Percentiles rank a stretch among this genome's conserved stretches.
These are phyloP conservation scores for Enteromius fasciolatus DNA, from an alignment of 2,797 vertebrate species.

Conservation along the genomic window DNA sequence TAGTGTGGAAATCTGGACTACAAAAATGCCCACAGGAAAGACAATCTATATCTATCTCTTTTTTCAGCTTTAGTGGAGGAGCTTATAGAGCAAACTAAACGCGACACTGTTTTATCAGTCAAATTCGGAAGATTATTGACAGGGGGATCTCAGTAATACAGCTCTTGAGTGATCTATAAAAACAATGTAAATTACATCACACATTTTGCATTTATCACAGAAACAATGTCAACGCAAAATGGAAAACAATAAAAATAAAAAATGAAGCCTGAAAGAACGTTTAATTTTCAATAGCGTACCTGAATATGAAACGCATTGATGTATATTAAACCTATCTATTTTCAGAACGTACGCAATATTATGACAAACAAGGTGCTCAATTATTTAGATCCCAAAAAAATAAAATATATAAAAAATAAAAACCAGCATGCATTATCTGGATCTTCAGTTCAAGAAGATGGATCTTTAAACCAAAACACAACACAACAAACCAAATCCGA, in stretches of 20 bases:
- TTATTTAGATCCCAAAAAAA: slow-evolving; percentile 49
- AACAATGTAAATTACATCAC: background rate
- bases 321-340: slow-evolving; percentile 17
- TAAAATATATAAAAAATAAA: slow-evolving; percentile 63
- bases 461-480: slow-evolving; percentile 37
- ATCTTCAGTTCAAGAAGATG: slow-evolving; percentile 60
- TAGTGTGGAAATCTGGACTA: slow-evolving; percentile 8
- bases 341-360: background rate
- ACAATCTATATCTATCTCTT: background rate
- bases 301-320: background rate
- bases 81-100: background rate
- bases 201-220: slow-evolving; percentile 8
- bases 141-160: background rate
- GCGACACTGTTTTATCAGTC: background rate
- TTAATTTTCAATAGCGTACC: background rate
- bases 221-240: background rate
- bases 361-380: background rate
- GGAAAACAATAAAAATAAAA: background rate
- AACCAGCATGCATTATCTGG: slow-evolving; percentile 68
- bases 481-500: slow-evolving; percentile 15
- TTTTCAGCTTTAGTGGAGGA: background rate
- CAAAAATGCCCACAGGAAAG: background rate
- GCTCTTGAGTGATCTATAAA: background rate
- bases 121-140: background rate
- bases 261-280: background rate